Evolutionary conservation across 1,140 invertebrate species (phyloP), one percentile per base, ranked within the genome.

Genomic region (Parapsyche elsis): DNA sequence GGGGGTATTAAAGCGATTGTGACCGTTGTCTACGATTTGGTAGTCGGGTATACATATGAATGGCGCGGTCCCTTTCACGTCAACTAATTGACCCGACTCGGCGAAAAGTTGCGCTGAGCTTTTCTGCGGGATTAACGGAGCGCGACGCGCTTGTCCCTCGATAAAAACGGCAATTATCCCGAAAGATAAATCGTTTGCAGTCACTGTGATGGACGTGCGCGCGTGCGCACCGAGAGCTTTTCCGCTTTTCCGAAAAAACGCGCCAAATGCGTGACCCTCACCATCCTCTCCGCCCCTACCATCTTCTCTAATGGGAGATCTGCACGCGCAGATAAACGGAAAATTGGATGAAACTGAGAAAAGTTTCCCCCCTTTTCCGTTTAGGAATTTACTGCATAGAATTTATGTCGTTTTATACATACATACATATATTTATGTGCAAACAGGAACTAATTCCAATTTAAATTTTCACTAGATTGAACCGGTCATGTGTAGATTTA

Each of bases 121-220:
- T 67, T 26, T 26, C 19, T 21, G 61, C 14, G 10, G n/a, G 24
- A 67, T 67, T 67, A 67, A 67, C 61, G 61, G 21, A 26, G 61
- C 61, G 61, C 61, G 21, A 67, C 14, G 24, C 61, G 9, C 61
- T 67, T 26, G 61, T 21, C 61, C 49, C 49, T 67, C 61, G 61
- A 67, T 67, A 67, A 67, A 67, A 67, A 67, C 19, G 61, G 61
- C 61, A 67, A 67, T 67, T 67, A 67, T 53, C 49, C 49, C 49
- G 12, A 2, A 12, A 53, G 49, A 53, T 53, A 14, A 53, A 53
- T 53, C 49, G 61, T 21, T 67, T 12, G 10, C 19, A 67, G 19
- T 21, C 19, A 67, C 61, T 10, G 24, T 26, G 61, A 23, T 67
- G 10, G 61, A 67, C 61, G 61, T 23, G 24, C 9, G 21, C 61